Evolutionary conservation across 2,113 vertebrate species (phyloP).

Genomic region (Isichthys henryi): DNA sequence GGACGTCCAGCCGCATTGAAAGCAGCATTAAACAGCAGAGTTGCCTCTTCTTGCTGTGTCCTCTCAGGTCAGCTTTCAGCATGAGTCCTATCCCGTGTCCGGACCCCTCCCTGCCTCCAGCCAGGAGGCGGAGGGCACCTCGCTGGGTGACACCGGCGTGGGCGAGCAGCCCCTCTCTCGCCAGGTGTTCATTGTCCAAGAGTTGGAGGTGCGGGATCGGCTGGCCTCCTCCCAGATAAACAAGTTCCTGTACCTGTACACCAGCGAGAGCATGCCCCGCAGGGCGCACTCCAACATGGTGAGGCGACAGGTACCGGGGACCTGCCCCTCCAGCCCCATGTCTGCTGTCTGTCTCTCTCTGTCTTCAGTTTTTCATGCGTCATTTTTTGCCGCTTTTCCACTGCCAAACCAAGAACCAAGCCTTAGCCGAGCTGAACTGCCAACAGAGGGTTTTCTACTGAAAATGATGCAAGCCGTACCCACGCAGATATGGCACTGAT

Average conservation of each 20-base stretch:
- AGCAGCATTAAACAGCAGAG: not conserved
- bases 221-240: slow-evolving; percentile 83
- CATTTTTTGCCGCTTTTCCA: not conserved
- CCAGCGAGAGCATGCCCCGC: slow-evolving; percentile 82
- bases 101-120: slow-evolving; percentile 24
- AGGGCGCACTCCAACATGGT: slow-evolving; percentile 88
- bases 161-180: slow-evolving; percentile 75
- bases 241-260: slow-evolving; percentile 87
- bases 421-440: not conserved
- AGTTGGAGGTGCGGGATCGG: slow-evolving; percentile 80
- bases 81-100: slow-evolving; percentile 64
- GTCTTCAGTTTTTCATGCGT: not conserved
- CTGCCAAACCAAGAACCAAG: not conserved
- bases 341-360: not conserved
- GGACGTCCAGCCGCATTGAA: not conserved
- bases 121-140: slow-evolving; percentile 44
- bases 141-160: slow-evolving; percentile 25
- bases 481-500: not conserved
- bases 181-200: slow-evolving; percentile 88
- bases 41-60: not conserved
- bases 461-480: not conserved
- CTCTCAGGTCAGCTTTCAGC: slow-evolving; percentile 82
- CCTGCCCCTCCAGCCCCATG: not conserved
- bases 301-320: slow-evolving; percentile 17
- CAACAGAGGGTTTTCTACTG: not conserved